These are phyloP conservation scores for Ylistrum balloti DNA, from an alignment of 1,140 invertebrate genomes.

Conservation along the genomic window DNA sequence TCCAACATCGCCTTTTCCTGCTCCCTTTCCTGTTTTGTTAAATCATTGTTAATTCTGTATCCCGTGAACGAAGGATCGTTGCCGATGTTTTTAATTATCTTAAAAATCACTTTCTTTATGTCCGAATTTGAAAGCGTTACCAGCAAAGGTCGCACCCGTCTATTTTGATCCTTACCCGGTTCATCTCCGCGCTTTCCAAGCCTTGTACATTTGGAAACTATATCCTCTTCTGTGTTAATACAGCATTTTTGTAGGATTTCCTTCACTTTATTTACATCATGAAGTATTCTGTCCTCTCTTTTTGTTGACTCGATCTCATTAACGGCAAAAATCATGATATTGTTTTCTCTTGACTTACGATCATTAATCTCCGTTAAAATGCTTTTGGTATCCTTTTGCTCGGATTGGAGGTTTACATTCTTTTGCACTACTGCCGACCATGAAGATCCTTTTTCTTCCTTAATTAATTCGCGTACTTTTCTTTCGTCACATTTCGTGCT, in stretches of 20 bases:
- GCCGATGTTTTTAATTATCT: too few relatives aligned
- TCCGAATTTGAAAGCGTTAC: too few relatives aligned
- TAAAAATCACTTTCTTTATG: too few relatives aligned
- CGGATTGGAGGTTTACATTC: not conserved
- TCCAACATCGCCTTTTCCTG: too few relatives aligned
- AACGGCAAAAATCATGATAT: constrained; percentile 37
- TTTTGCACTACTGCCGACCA: not conserved
- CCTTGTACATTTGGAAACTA: not conserved
- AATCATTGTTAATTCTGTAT: too few relatives aligned
- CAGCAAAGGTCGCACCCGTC: too few relatives aligned
- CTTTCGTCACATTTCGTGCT: not conserved
- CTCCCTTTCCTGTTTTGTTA: too few relatives aligned
- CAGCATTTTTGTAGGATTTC: not conserved
- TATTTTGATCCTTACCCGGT: not conserved
- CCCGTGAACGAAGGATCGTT: too few relatives aligned
- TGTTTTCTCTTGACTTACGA: constrained; percentile 46
- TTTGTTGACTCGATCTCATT: not conserved
- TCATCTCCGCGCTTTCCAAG: not conserved
- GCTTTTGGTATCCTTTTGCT: not conserved
- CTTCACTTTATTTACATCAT: not conserved
- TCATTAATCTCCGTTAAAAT: constrained; percentile 41
- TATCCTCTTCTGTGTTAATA: not conserved
- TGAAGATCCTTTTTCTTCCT: not conserved
- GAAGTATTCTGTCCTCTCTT: not conserved
- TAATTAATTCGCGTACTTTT: not conserved